A percentile compares a stretch with the other conserved stretches of the same genome.
Conservation (phyloP, 2,888 invertebrate species). For the Hyposoter dolosus region DNA sequence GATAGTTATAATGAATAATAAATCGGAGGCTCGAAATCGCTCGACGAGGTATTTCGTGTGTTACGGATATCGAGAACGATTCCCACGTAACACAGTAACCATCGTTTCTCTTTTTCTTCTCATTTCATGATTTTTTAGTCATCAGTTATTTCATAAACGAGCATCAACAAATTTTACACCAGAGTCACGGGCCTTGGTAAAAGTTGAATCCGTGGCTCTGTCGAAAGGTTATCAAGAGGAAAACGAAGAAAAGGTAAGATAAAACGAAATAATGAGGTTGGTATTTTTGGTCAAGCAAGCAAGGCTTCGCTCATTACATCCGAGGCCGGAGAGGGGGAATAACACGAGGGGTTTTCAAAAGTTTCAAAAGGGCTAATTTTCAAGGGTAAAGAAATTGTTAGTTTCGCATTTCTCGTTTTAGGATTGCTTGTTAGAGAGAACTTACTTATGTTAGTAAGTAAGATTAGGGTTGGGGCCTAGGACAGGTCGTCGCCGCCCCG, state of each 20-base stretch:
- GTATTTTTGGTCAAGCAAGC: constrained; percentile 75
- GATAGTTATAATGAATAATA: constrained; percentile 33
- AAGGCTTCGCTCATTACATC: constrained; percentile 83
- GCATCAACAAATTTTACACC: constrained; percentile 48
- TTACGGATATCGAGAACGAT: constrained; percentile 52
- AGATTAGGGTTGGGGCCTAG: constrained; percentile 85
- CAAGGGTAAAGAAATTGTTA: constrained; percentile 49
- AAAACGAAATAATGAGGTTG: constrained; percentile 16
- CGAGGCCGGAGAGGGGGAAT: constrained; percentile 76
- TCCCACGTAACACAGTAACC: constrained; percentile 56
- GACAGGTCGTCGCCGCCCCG: constrained; percentile 86
- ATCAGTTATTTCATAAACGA: constrained; percentile 27
- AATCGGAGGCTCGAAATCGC: constrained; percentile 31
- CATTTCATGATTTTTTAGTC: background rate
- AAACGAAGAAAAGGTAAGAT: background rate
- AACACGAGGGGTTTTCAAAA: constrained; percentile 51
- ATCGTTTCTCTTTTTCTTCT: constrained; percentile 20
- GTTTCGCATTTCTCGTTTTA: constrained; percentile 63
- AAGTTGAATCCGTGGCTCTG: constrained; percentile 70
- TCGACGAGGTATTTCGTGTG: constrained; percentile 44
- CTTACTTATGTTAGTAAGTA: constrained; percentile 85
- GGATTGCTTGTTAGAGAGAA: constrained; percentile 84
- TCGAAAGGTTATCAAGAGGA: constrained; percentile 35
- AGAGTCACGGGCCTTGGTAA: constrained; percentile 76
- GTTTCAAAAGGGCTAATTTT: background rate